Evolutionary conservation across 2,888 invertebrate genomes (phyloP).

Genomic region (Ceraclea dissimilis): DNA sequence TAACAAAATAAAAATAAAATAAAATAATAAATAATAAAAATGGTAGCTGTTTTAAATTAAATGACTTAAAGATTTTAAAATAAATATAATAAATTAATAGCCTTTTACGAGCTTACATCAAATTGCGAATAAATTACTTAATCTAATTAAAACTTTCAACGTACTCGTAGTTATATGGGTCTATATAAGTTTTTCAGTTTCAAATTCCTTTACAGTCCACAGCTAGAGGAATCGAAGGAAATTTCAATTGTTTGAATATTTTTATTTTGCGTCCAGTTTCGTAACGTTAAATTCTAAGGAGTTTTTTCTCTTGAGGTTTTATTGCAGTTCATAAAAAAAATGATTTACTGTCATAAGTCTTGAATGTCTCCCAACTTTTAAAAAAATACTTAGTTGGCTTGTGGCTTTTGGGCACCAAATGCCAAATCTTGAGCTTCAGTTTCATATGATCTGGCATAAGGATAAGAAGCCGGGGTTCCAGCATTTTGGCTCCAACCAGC

Average conservation of each 20-base stretch:
- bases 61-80: neutral
- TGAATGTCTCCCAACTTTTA: too few species aligned
- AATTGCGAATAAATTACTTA: neutral
- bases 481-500: slow-evolving; percentile 17
- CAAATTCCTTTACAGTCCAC: too few species aligned
- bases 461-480: slow-evolving; percentile 35
- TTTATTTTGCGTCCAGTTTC: too few species aligned
- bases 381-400: neutral
- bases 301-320: too few species aligned
- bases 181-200: too few species aligned
- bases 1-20: neutral
- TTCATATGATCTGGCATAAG: slow-evolving; percentile 39
- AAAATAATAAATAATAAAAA: neutral
- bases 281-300: too few species aligned
- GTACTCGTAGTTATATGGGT: neutral
- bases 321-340: too few species aligned
- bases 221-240: too few species aligned
- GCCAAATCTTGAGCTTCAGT: slow-evolving; percentile 61
- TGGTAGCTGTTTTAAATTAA: neutral
- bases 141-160: neutral
- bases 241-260: too few species aligned
- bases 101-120: neutral
- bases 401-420: slow-evolving; percentile 55
- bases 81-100: neutral
- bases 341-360: too few species aligned